A percentile compares a stretch with the other conserved stretches of the same genome.
phyloP scores from a whole-genome alignment of 2,797 vertebrate species.

The Dallia pectoralis region DNA sequence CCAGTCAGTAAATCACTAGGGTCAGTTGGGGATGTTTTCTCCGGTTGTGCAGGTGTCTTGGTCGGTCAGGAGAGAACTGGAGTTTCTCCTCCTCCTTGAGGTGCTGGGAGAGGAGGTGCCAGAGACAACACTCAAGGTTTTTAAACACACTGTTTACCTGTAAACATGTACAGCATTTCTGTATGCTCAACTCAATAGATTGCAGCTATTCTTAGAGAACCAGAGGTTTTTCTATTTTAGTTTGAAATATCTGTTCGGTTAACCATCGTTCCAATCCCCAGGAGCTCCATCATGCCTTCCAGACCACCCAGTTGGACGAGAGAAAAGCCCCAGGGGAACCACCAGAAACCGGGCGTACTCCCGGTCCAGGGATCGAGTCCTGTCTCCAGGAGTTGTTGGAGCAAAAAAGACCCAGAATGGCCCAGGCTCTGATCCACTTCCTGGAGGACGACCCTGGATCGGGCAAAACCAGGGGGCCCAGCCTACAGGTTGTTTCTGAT shows the following conservation, averaged over 20 bases:
- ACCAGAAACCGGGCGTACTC: constrained; percentile 41
- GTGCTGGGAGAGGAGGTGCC: constrained; percentile 80
- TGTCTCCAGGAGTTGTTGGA: constrained; percentile 77
- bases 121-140: constrained; percentile 80
- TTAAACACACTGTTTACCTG: too few relatives aligned
- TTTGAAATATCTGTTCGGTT: neutral
- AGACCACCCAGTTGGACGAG: constrained; percentile 55
- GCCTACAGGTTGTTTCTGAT: constrained; percentile 62
- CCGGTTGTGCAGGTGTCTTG: constrained; percentile 62
- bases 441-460: constrained; percentile 54
- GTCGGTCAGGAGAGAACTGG: constrained; percentile 76
- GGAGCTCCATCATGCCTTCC: constrained; percentile 84
- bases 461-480: constrained; percentile 30
- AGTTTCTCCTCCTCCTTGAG: constrained; percentile 90
- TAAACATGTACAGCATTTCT: neutral
- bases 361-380: constrained; percentile 72
- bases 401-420: constrained; percentile 73
- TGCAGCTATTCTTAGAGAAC: neutral
- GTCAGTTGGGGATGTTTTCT: neutral
- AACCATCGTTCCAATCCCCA: constrained; percentile 47
- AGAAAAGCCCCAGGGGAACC: constrained; percentile 56
- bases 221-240: neutral
- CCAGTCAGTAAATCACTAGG: too few relatives aligned
- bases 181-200: neutral
- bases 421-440: constrained; percentile 78